Evolutionary conservation across 2,888 invertebrate species (phyloP), one percentile per base, ranked within the genome.

Genomic region (Drosophila stalkeri): DNA sequence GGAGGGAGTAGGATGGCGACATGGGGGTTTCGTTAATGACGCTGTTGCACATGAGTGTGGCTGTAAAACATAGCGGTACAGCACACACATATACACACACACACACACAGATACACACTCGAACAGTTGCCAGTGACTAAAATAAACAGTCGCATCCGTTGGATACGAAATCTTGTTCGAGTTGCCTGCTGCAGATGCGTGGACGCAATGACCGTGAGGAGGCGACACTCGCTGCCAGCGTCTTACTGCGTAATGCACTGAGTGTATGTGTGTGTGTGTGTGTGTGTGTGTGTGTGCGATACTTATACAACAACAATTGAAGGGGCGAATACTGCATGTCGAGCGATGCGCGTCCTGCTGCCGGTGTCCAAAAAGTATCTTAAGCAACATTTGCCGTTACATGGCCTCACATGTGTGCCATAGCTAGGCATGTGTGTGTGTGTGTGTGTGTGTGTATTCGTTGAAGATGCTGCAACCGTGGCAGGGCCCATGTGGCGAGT

Each of bases 81-180:
- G 43, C 72, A 64, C 57, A 65, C 65, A 64, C 51, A 46, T 54
- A 64, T 54, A 64, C 62, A 55, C 44, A 20, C 41, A 70, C 51
- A 27, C 20, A 57, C 23, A 47, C 12, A 52, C 16, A 60, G 31
- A 41, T 12, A 59, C 23, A 57, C 18, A 18, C 18, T 33, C 51
- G 33, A 18, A 54, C 51, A 33, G 20, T 20, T 49, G 67, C 49
- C 41, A 72, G 75, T 64, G 89, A 81, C 86, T 79, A 89, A 90
- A 90, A 90, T 90, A 87, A 87, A 90, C 86, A 90, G 49, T 64
- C 64, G 85, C 85, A 90, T 87, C 87, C 89, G 86, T 87, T 84
- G 90, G 74, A 84, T 83, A 74, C 77, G 59, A 72, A 71, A 71
- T 54, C 57, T 23, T 35, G 43, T 57, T 56, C 43, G 14, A 41